Conservation (phyloP, 1,140 invertebrate species). For the Drosophila arizonae region DNA sequence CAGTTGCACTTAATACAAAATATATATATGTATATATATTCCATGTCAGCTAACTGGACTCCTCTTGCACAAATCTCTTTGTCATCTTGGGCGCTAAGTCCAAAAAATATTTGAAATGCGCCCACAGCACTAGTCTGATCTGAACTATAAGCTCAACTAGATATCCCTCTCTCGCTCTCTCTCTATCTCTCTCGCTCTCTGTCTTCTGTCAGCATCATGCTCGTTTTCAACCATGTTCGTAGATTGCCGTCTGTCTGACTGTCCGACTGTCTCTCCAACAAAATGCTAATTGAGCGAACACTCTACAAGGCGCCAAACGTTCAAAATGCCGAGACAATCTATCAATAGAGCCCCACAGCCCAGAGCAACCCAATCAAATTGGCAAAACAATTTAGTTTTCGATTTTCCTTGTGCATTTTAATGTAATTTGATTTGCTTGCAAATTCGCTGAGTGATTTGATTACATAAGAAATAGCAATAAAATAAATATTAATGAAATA, state of each 20-base stretch:
- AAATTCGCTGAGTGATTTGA: conserved; percentile 71
- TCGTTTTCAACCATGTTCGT: conserved; percentile 52
- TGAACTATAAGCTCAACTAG: too few species aligned
- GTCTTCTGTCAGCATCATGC: conserved; percentile 56
- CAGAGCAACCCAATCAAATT: conserved; percentile 23
- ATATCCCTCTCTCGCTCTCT: conserved; percentile 12
- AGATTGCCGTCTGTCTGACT: conserved; percentile 17
- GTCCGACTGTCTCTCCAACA: conserved; percentile 17
- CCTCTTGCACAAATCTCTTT: conserved; percentile 1
- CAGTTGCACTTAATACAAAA: background rate
- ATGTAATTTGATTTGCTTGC: conserved; percentile 71
- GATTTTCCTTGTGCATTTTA: conserved; percentile 39
- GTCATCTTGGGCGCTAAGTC: conserved; percentile 47
- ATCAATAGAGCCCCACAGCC: conserved; percentile 45
- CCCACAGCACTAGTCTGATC: conserved; percentile 12
- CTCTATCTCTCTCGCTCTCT: background rate
- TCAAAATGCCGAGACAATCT: conserved; percentile 45
- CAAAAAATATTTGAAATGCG: conserved; percentile 26
- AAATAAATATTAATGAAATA: conserved; percentile 35
- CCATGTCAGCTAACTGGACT: conserved; percentile 7
- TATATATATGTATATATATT: background rate
- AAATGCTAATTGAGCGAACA: conserved; percentile 69
- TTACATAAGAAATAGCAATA: conserved; percentile 49
- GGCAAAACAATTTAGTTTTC: conserved; percentile 38
- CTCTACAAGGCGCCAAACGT: conserved; percentile 58